A percentile compares a stretch with the other conserved stretches of the same genome.
Conservation (phyloP, 2,888 invertebrate genomes). For the Cerceris ruficornis region DNA sequence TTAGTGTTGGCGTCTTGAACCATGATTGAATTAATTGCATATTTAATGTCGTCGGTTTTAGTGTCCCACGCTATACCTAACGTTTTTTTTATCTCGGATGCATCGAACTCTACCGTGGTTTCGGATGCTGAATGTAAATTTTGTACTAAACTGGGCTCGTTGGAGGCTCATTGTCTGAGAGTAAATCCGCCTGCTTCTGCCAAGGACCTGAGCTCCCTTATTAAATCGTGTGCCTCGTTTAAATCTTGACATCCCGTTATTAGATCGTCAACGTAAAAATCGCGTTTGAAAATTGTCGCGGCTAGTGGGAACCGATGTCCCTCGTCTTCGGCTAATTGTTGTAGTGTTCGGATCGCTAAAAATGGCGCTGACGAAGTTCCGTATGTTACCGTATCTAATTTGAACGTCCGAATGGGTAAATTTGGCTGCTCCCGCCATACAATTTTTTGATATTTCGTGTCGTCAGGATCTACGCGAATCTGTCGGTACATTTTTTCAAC, state of each 20-base stretch:
- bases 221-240: not conserved
- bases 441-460: not conserved
- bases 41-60: no score
- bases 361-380: not conserved
- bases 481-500: conserved; percentile 8
- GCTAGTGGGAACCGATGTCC: not conserved
- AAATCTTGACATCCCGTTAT: not conserved
- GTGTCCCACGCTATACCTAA: no score
- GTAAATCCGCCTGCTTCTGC: no score
- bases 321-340: conserved; percentile 4
- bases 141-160: no score
- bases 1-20: no score
- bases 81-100: no score
- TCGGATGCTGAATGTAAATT: no score
- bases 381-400: not conserved
- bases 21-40: no score
- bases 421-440: not conserved
- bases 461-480: not conserved
- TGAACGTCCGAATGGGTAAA: not conserved
- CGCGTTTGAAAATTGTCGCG: not conserved
- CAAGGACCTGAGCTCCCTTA: no score
- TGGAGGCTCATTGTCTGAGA: no score
- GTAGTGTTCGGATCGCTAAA: not conserved
- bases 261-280: conserved; percentile 10
- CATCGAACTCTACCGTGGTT: no score